Evolutionary conservation across 1,140 invertebrate species (phyloP).

Genomic region (Heliconius hermathena): DNA sequence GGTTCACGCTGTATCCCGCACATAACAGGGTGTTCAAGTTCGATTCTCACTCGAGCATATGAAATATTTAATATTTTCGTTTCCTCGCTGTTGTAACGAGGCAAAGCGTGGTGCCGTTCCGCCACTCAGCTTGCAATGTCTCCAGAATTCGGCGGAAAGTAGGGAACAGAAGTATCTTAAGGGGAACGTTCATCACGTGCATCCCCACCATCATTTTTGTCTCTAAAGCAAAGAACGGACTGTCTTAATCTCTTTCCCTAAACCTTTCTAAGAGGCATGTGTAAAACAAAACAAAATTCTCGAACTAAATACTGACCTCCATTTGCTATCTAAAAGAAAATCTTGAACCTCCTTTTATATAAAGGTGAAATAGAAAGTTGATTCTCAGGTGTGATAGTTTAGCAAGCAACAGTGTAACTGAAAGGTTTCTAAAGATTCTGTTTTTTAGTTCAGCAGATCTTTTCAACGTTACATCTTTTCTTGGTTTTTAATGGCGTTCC

Average conservation of each 20-base stretch:
- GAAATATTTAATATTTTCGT: no score
- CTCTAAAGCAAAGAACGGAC: neutral
- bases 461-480: conserved; percentile 7
- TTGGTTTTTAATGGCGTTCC: neutral
- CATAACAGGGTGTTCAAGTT: no score
- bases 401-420: neutral
- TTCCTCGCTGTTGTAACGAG: no score
- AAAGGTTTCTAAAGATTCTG: neutral
- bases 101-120: no score
- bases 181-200: no score
- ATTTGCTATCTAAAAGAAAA: conserved; percentile 5
- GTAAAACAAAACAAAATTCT: no score
- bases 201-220: neutral
- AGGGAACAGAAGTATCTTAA: no score
- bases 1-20: neutral
- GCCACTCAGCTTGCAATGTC: no score
- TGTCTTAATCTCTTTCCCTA: neutral
- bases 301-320: neutral
- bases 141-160: no score
- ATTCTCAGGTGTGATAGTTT: conserved; percentile 14
- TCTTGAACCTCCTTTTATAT: neutral
- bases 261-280: no score
- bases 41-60: neutral
- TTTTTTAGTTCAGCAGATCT: neutral
- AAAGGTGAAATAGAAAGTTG: conserved; percentile 7